These are phyloP conservation scores for Sinocyclocheilus maitianheensis DNA, from an alignment of 2,113 vertebrate species.

Conservation along the genomic window DNA sequence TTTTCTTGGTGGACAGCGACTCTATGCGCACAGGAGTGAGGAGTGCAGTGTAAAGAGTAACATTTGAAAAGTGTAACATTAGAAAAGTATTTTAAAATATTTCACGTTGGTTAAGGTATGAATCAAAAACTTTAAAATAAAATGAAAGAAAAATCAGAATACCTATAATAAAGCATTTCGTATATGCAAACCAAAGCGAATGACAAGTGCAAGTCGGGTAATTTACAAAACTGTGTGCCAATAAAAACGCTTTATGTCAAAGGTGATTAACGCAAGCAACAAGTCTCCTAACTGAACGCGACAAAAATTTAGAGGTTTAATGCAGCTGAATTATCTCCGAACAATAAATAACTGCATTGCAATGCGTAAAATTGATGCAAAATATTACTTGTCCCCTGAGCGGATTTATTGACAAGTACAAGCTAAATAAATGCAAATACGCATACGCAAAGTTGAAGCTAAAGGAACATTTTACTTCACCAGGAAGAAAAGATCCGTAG, in stretches of 20 bases:
- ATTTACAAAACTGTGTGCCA: background rate
- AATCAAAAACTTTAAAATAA: background rate
- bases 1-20: slow-evolving; percentile 59
- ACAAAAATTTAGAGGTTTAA: background rate
- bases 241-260: too few relatives aligned
- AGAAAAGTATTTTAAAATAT: background rate
- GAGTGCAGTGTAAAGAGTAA: background rate
- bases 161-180: background rate
- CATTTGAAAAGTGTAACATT: background rate
- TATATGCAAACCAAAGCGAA: background rate
- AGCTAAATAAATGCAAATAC: background rate
- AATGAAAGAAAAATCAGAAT: background rate
- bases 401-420: too few relatives aligned
- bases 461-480: fast-evolving
- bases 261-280: background rate
- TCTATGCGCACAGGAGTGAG: slow-evolving; percentile 36
- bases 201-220: background rate
- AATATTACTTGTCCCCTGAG: background rate
- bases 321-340: background rate
- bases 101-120: background rate
- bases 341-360: background rate
- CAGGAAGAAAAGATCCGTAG: background rate
- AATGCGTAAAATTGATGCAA: background rate
- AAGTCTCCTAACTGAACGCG: background rate
- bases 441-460: background rate